phyloP scores from a whole-genome alignment of 2,113 vertebrate genomes.

The Microcebus ravelobensis region DNA sequence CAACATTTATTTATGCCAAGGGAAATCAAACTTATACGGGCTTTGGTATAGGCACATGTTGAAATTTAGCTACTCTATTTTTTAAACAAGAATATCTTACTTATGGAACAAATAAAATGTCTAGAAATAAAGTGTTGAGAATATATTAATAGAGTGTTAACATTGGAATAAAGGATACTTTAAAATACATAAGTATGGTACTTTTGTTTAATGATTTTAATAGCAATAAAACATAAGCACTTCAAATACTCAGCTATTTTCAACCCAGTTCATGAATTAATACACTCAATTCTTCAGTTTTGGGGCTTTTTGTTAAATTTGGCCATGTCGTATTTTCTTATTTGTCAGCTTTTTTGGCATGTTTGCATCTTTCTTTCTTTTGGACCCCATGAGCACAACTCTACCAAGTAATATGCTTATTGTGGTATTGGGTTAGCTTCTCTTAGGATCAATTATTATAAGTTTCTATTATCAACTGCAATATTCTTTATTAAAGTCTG shows the following conservation, averaged over 20 bases:
- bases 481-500: not conserved
- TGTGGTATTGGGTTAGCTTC: not conserved
- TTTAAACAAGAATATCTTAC: not conserved
- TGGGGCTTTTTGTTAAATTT: not conserved
- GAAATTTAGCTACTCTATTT: not conserved
- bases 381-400: not conserved
- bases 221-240: not conserved
- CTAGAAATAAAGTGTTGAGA: not conserved
- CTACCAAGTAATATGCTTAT: not conserved
- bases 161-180: not conserved
- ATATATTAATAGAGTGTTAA: not conserved
- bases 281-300: not conserved
- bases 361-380: not conserved
- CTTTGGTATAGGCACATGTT: not conserved
- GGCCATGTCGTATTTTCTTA: not conserved
- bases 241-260: not conserved
- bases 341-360: not conserved
- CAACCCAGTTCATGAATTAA: not conserved
- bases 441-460: not conserved
- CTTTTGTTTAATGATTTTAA: not conserved
- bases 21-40: constrained; percentile 25
- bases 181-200: not conserved
- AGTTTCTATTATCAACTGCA: not conserved
- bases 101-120: not conserved
- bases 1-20: constrained; percentile 40